These are phyloP conservation scores for Chrysomallon squamiferum DNA, from an alignment of 1,140 invertebrate genomes.

Conservation along the genomic window DNA sequence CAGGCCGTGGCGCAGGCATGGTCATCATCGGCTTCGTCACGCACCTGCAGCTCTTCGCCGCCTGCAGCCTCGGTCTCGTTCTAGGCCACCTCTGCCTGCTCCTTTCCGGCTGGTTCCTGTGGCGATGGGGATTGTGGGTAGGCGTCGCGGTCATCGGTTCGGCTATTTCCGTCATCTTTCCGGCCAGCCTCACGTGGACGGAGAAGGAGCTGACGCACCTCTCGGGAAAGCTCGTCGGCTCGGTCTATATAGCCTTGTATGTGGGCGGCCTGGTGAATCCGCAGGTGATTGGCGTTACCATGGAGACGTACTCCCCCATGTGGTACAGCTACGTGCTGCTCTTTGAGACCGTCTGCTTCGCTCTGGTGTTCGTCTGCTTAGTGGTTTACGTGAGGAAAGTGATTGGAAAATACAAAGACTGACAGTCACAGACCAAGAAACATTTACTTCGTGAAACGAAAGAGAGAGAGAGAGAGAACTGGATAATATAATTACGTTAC, in stretches of 20 bases:
- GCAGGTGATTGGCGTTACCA: background rate
- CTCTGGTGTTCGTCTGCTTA: background rate
- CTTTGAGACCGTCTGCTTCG: background rate
- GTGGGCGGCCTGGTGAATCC: background rate
- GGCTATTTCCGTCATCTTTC: slow-evolving; percentile 6
- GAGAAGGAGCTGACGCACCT: slow-evolving; percentile 3
- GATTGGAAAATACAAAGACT: background rate
- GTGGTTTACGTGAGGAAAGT: background rate
- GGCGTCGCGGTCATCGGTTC: background rate
- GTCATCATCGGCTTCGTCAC: slow-evolving; percentile 46
- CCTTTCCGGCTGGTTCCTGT: background rate
- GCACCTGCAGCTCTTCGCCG: slow-evolving; percentile 7
- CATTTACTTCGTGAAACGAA: no score
- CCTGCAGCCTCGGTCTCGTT: background rate
- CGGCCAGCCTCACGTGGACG: slow-evolving; percentile 6
- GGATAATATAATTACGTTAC: no score
- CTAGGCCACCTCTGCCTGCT: background rate
- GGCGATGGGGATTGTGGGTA: background rate
- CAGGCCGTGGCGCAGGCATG: slow-evolving; percentile 54
- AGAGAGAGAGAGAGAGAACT: no score
- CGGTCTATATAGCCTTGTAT: background rate
- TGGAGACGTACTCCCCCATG: background rate
- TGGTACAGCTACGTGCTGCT: slow-evolving; percentile 1
- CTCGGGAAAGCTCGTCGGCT: slow-evolving; percentile 1
- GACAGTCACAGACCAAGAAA: no score